Evolutionary conservation across 2,113 vertebrate genomes (phyloP).

Genomic region (Edolisoma coerulescens): DNA sequence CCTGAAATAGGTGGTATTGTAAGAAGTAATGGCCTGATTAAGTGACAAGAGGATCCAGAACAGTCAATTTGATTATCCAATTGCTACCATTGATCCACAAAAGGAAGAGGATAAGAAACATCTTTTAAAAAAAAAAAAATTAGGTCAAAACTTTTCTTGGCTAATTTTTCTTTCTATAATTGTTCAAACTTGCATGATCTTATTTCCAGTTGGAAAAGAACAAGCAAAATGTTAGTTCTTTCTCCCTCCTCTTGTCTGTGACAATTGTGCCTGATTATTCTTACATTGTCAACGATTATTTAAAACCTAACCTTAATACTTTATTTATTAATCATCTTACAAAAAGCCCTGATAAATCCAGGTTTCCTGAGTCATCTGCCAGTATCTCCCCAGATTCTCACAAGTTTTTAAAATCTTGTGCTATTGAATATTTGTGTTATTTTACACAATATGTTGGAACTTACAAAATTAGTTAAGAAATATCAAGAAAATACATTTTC

Average conservation of each 20-base stretch:
- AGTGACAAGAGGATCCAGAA: neutral
- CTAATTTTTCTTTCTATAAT: neutral
- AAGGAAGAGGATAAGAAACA: neutral
- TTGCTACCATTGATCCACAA: neutral
- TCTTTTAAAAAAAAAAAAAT: neutral
- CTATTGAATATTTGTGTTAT: neutral
- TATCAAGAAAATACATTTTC: neutral
- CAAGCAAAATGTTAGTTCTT: neutral
- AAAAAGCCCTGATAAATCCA: neutral
- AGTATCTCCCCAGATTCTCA: fast-evolving
- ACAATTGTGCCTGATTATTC: neutral
- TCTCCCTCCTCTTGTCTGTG: neutral
- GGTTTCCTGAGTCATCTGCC: neutral
- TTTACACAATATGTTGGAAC: neutral
- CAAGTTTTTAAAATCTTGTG: neutral
- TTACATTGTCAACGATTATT: neutral
- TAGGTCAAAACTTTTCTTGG: neutral
- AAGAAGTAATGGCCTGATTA: neutral
- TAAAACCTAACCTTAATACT: neutral
- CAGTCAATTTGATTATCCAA: neutral
- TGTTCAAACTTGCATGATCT: neutral
- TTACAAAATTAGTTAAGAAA: neutral
- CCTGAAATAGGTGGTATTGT: neutral
- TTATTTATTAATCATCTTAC: neutral
- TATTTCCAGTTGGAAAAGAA: neutral